Conservation (phyloP, 2,888 invertebrate genomes). For the Calameuta pallipes region DNA sequence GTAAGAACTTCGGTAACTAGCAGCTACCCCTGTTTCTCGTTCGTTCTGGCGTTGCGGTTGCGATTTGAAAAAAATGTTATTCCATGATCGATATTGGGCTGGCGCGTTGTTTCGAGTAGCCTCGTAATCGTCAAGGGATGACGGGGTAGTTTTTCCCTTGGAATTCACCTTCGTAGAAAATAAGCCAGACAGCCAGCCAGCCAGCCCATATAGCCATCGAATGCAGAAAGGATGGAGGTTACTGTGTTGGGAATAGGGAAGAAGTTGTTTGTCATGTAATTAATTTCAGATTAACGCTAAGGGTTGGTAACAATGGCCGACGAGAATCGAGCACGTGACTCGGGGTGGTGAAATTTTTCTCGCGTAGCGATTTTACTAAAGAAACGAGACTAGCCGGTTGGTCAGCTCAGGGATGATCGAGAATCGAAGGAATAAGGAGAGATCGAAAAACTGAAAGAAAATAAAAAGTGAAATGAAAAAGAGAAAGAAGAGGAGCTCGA, state of each 20-base stretch:
- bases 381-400: not conserved
- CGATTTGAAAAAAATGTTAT: not conserved
- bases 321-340: not conserved
- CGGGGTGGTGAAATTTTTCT: not conserved
- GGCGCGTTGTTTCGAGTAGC: not conserved
- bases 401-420: not conserved
- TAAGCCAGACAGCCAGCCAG: not conserved
- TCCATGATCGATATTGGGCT: not conserved
- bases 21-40: not conserved
- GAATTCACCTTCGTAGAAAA: not conserved
- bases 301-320: conserved; percentile 7
- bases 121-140: not conserved
- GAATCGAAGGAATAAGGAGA: not conserved
- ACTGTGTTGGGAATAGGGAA: conserved; percentile 20
- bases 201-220: not conserved
- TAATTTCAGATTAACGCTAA: conserved; percentile 44
- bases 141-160: not conserved
- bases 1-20: not conserved
- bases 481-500: conserved; percentile 3
- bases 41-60: conserved; percentile 26
- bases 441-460: not conserved
- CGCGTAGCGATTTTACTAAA: not conserved
- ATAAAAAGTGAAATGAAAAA: not conserved
- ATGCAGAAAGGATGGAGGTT: not conserved
- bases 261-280: conserved; percentile 48